These are phyloP conservation scores for Melinaea menophilus DNA, from an alignment of 2,888 invertebrate species.

Conservation along the genomic window DNA sequence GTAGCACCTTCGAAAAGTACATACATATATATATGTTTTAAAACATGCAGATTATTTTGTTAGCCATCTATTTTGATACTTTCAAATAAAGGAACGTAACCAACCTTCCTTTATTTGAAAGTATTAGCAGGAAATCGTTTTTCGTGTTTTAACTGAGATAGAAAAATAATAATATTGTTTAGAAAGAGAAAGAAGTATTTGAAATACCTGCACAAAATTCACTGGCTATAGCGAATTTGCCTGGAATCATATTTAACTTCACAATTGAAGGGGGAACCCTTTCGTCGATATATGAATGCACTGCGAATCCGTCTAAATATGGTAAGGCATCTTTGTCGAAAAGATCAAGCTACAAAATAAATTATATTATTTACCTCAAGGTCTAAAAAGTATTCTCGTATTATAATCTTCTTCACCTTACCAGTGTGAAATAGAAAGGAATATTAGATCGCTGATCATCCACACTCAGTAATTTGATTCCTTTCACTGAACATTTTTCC, in stretches of 20 bases:
- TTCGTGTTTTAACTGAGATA: too few species aligned
- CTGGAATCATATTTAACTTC: conserved; percentile 76
- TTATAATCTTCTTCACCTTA: conserved; percentile 17
- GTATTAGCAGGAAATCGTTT: too few species aligned
- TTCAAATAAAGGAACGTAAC: too few species aligned
- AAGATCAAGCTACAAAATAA: conserved; percentile 43
- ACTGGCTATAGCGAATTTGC: conserved; percentile 83
- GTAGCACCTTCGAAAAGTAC: conserved; percentile 1
- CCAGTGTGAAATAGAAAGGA: conserved; percentile 29
- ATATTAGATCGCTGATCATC: conserved; percentile 34
- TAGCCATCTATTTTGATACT: too few species aligned
- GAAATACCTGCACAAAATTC: conserved; percentile 82
- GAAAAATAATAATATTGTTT: neutral
- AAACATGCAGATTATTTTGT: neutral
- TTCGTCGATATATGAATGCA: conserved; percentile 87
- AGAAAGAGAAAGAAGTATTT: conserved; percentile 23
- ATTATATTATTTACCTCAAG: neutral
- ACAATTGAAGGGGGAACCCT: conserved; percentile 71
- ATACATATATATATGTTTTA: neutral
- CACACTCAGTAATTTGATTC: conserved; percentile 30
- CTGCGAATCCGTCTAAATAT: conserved; percentile 82
- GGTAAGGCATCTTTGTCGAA: conserved; percentile 54
- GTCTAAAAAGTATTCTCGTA: neutral
- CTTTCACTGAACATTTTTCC: conserved; percentile 21
- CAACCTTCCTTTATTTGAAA: too few species aligned